Conservation (phyloP, 2,113 vertebrate genomes). For the Anoura caudifer region DNA sequence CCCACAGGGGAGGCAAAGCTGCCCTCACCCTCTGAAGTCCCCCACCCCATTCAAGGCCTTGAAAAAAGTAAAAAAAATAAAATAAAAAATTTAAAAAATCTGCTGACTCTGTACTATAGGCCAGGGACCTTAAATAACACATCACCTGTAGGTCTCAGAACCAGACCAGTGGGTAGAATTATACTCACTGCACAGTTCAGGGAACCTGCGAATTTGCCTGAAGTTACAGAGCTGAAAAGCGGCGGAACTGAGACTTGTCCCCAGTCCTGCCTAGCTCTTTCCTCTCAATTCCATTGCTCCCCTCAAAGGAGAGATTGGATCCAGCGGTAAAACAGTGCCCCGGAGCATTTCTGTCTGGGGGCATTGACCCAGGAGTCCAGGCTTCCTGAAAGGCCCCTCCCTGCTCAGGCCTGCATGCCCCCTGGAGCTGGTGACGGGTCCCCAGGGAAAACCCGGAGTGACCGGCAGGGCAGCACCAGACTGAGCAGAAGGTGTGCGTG, state of each 20-base stretch:
- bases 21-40: background rate
- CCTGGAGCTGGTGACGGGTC: background rate
- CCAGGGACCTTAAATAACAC: background rate
- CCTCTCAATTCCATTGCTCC: too few relatives aligned
- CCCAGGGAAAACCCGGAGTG: background rate
- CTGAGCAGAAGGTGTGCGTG: background rate
- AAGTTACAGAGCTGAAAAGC: background rate
- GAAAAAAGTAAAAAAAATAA: background rate
- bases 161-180: background rate
- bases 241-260: background rate
- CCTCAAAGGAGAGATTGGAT: background rate
- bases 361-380: background rate
- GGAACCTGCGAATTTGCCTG: background rate
- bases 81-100: too few relatives aligned
- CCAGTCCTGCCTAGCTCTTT: background rate
- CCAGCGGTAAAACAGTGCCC: background rate
- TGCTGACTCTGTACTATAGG: background rate
- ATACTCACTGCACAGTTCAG: background rate
- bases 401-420: background rate
- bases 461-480: background rate
- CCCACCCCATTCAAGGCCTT: background rate
- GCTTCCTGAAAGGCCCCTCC: background rate
- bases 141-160: background rate
- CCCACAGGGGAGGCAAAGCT: background rate
- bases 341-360: background rate